These are phyloP conservation scores for Sphecodes monilicornis DNA, from an alignment of 2,888 invertebrate genomes.

Conservation along the genomic window DNA sequence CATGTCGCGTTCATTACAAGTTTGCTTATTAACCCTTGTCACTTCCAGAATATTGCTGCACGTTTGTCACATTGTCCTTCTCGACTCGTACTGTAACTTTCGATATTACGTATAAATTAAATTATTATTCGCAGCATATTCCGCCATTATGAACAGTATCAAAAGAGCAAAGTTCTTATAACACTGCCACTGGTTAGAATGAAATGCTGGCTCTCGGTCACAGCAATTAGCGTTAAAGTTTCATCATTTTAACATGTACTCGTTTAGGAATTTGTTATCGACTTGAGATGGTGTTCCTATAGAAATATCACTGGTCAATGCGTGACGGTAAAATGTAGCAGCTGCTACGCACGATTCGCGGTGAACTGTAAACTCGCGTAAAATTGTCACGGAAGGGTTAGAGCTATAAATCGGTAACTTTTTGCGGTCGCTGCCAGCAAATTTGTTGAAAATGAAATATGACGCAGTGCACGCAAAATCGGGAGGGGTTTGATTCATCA, in stretches of 20 bases:
- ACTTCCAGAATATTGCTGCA: neutral
- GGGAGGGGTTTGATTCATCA: neutral
- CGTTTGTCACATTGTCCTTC: neutral
- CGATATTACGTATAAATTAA: neutral
- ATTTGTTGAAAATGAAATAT: neutral
- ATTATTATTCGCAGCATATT: neutral
- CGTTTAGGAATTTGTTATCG: neutral
- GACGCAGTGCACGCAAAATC: neutral
- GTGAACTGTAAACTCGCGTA: neutral
- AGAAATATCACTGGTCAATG: neutral
- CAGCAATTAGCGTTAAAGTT: neutral
- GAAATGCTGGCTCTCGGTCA: neutral
- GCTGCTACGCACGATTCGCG: neutral
- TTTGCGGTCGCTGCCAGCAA: neutral
- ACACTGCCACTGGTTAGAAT: neutral
- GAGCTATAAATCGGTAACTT: neutral
- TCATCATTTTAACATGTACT: neutral
- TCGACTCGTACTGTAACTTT: neutral
- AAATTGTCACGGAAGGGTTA: neutral
- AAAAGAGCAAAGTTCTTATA: neutral
- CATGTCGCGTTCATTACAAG: neutral
- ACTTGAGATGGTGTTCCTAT: neutral
- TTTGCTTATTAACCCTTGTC: constrained; percentile 2
- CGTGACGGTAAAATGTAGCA: neutral
- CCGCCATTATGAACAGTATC: neutral